Conservation (phyloP, 2,113 vertebrate species). For the Colinus virginianus region DNA sequence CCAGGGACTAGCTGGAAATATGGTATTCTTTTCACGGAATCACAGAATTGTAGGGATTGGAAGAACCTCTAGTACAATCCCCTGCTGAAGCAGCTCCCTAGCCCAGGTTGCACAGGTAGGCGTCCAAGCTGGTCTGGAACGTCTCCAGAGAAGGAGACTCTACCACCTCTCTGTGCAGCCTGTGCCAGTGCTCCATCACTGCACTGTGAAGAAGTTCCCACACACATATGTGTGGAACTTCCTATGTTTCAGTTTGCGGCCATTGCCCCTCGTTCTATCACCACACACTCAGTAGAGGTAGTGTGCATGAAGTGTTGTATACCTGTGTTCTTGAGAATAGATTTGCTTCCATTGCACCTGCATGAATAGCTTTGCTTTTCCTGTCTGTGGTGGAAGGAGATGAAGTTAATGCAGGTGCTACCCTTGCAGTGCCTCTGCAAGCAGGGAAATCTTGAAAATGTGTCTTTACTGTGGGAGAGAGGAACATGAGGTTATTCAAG, state of each 20-base stretch:
- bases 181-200: too few species aligned
- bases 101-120: too few species aligned
- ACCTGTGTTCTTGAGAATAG: neutral
- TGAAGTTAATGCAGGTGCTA: neutral
- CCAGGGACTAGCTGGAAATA: neutral
- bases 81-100: too few species aligned
- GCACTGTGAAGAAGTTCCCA: too few species aligned
- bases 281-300: neutral
- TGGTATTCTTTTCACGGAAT: neutral
- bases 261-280: too few species aligned
- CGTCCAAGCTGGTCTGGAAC: too few species aligned
- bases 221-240: too few species aligned
- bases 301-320: neutral
- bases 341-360: neutral
- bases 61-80: too few species aligned
- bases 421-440: neutral
- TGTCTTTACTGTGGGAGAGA: neutral
- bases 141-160: too few species aligned
- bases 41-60: too few species aligned
- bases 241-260: too few species aligned
- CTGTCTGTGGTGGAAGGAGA: rapidly evolving
- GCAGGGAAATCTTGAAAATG: neutral
- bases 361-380: neutral
- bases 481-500: neutral
- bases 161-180: too few species aligned